Evolutionary conservation across 2,113 vertebrate species (phyloP).

Genomic region (Lates calcarifer): DNA sequence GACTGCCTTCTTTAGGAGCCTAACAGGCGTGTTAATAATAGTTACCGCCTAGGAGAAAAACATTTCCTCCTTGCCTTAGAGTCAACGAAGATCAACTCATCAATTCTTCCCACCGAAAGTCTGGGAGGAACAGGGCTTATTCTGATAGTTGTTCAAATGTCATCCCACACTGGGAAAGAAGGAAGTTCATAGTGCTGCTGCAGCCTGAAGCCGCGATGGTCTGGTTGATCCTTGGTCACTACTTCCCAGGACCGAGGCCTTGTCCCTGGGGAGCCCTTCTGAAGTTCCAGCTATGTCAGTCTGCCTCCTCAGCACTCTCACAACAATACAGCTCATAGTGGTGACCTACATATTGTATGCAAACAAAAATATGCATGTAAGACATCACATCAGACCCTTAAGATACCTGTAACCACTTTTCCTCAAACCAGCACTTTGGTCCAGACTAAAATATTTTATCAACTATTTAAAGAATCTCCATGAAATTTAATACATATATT

Average conservation of each 20-base stretch:
- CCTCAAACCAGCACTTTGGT: background rate
- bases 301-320: slow-evolving; percentile 51
- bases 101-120: slow-evolving; percentile 80
- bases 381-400: background rate
- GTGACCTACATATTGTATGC: slow-evolving; percentile 56
- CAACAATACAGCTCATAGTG: slow-evolving; percentile 49
- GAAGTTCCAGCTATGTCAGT: slow-evolving; percentile 56
- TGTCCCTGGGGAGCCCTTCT: slow-evolving; percentile 68
- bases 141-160: slow-evolving; percentile 66
- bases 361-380: slow-evolving; percentile 7
- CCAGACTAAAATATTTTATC: background rate
- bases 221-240: slow-evolving; percentile 70
- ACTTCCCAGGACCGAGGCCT: slow-evolving; percentile 84
- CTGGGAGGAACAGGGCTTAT: slow-evolving; percentile 67
- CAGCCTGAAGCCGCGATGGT: slow-evolving; percentile 56
- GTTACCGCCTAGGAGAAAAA: slow-evolving; percentile 74
- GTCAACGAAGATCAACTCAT: slow-evolving; percentile 70
- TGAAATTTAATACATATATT: background rate
- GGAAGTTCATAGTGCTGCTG: slow-evolving; percentile 66
- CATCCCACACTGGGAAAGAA: slow-evolving; percentile 73
- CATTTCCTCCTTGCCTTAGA: slow-evolving; percentile 61
- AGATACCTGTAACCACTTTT: background rate
- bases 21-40: slow-evolving; percentile 76
- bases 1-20: slow-evolving; percentile 61
- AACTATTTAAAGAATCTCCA: background rate